Evolutionary conservation across 2,888 invertebrate species (phyloP).

Genomic region (Amblyjoppa fuscipennis): DNA sequence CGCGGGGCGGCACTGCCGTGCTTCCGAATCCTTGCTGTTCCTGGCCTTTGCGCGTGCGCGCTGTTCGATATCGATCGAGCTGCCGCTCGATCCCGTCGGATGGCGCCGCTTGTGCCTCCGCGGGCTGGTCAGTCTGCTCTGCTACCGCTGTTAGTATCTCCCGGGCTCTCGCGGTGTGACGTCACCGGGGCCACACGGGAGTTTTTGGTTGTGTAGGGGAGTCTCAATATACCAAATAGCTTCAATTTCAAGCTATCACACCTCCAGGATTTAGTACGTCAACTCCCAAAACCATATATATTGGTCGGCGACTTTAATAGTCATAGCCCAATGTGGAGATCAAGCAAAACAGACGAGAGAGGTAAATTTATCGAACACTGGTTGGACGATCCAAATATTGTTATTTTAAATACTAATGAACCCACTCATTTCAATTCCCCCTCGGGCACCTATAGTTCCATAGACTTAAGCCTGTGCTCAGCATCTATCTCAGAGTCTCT

Average conservation of each 20-base stretch:
- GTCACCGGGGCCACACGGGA: no score
- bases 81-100: no score
- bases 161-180: no score
- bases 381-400: slow-evolving; percentile 58
- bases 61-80: no score
- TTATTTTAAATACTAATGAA: slow-evolving; percentile 40
- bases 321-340: slow-evolving; percentile 67
- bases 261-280: slow-evolving; percentile 56
- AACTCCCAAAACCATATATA: slow-evolving; percentile 71
- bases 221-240: slow-evolving; percentile 60
- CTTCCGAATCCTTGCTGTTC: no score
- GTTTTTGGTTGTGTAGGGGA: no score
- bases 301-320: slow-evolving; percentile 73
- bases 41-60: no score
- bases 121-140: no score
- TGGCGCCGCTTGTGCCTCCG: no score
- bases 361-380: slow-evolving; percentile 3
- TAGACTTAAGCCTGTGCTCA: slow-evolving; percentile 44
- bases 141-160: no score
- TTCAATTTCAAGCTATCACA: slow-evolving; percentile 39
- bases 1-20: no score
- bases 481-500: neutral
- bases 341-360: slow-evolving; percentile 15
- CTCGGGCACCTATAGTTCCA: slow-evolving; percentile 32
- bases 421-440: slow-evolving; percentile 60